Evolutionary conservation across 2,797 vertebrate genomes (phyloP), one percentile per base, ranked within the genome.

Genomic region (Schizopygopsis pylzovi): DNA sequence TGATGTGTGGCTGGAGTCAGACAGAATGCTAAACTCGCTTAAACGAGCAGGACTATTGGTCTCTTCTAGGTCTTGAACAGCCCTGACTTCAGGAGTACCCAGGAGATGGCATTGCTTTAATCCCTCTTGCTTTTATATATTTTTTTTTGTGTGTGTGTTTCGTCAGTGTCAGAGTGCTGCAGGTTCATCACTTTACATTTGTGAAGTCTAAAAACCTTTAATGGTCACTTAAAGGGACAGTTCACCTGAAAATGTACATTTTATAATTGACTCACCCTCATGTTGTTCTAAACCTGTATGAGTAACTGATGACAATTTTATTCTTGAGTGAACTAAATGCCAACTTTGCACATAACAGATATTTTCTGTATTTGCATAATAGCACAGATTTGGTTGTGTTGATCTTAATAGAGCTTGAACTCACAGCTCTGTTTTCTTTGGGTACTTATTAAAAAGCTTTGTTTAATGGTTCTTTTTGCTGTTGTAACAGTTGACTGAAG

Each of bases 1-100:
- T 85, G 80, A 82, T 81, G 86, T 85, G 63, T 52, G 65, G 71
- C 65, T 61, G 56, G 39, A 85, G 67, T 83, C 81, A 76, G 76
- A 75, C 37, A 20, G 41, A 86, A 87, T 45, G 80, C 67, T 72
- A 79, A 83, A 65, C 86, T 49, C 15, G 2, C 13, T 8, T 84
- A 85, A 89, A 52, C 68, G 71, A 79, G 71, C 67, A 52, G 86
- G 71, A 56, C 52, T 37, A 8, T 47, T 22, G 25, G 81, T 45
- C 49, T 84, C 56, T 52, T 59, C 41, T 33, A 4, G 72, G 28
- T 43, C 49, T 33, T 22, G 25, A n/a, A 59, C n/a, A 56, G 67
- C 41, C 52, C 41, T 41, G 9, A 56, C 65, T 79, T 68, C 33
- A 68, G 4, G 16, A 61, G n/a, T 47, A 45, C 72, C 61, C 76